A percentile compares a stretch with the other conserved stretches of the same genome.
Conservation (phyloP, 2,797 vertebrate genomes). For the Clamator glandarius region DNA sequence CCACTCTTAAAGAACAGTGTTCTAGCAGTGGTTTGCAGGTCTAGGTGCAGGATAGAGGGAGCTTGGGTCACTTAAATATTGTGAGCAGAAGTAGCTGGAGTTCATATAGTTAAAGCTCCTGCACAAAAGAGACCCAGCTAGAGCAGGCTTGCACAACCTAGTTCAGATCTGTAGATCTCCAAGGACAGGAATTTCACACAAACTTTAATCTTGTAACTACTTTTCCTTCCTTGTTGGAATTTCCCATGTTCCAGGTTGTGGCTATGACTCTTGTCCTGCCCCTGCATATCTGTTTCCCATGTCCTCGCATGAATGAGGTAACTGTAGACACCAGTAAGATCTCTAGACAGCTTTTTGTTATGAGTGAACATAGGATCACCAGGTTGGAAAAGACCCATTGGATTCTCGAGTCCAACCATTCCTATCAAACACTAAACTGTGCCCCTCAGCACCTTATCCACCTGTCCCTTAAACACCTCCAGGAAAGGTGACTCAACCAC, state of each 20-base stretch:
- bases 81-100: background rate
- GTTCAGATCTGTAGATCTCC: fast-evolving
- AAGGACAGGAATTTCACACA: background rate
- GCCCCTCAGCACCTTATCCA: no score
- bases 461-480: no score
- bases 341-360: background rate
- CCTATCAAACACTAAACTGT: no score
- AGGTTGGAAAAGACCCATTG: no score
- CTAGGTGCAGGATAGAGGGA: background rate
- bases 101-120: background rate
- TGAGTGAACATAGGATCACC: no score
- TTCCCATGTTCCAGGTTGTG: background rate
- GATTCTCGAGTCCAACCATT: no score
- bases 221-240: background rate
- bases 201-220: background rate
- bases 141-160: background rate
- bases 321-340: background rate
- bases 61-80: background rate
- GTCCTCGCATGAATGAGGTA: background rate
- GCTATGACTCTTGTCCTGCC: background rate
- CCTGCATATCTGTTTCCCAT: background rate
- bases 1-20: background rate
- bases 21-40: background rate
- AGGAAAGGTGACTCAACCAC: no score
- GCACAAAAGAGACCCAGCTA: background rate